phyloP scores from a whole-genome alignment of 1,140 invertebrate genomes.

The Bathynomus jamesi region DNA sequence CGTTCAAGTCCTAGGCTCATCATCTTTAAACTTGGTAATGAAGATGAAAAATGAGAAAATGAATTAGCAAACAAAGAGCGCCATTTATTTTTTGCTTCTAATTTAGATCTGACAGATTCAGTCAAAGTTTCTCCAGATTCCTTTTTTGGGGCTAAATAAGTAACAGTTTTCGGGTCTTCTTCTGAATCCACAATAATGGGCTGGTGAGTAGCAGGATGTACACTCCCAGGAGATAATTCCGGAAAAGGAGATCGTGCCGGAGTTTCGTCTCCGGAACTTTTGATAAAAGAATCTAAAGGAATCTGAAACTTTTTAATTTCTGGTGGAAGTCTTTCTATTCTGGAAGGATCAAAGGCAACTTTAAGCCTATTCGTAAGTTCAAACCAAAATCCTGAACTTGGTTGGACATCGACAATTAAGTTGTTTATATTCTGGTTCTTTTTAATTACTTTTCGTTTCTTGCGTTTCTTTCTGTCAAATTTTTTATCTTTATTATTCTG shows the following conservation, averaged over 20 bases:
- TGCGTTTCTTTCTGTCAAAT: neutral
- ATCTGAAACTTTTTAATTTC: neutral
- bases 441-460: neutral
- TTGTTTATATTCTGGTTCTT: neutral
- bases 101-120: no score
- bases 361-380: neutral
- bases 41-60: neutral
- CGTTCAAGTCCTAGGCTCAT: no score
- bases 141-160: no score
- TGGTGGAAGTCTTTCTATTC: neutral
- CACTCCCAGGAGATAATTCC: neutral
- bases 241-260: neutral
- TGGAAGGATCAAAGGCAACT: neutral
- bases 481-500: neutral
- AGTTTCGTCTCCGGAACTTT: neutral
- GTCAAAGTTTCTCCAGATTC: no score
- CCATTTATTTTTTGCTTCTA: neutral
- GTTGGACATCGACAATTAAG: neutral
- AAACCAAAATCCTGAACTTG: neutral
- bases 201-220: no score
- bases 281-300: neutral
- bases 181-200: neutral
- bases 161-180: neutral
- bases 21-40: neutral
- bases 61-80: neutral